These are phyloP conservation scores for Luidia sarsii DNA, from an alignment of 53 echinoderm and acorn worm species.

Conservation along the genomic window DNA sequence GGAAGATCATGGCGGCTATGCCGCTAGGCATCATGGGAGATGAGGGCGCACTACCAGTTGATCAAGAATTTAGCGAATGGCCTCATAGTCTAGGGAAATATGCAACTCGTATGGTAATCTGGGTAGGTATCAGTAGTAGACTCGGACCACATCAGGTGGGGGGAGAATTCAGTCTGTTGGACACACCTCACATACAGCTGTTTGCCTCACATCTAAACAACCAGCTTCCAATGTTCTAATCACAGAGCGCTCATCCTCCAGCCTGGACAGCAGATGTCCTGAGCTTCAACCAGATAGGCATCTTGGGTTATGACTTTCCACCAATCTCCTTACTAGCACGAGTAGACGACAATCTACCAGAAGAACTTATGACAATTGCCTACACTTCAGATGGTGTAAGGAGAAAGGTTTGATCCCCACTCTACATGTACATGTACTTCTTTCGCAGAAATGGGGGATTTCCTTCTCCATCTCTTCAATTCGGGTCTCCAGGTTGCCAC, in stretches of 20 bases:
- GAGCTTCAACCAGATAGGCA: background rate
- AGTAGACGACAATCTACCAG: too few species aligned
- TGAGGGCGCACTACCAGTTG: too few species aligned
- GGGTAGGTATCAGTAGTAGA: too few species aligned
- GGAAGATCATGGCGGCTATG: too few species aligned
- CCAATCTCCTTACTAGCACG: too few species aligned
- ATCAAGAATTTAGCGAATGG: too few species aligned
- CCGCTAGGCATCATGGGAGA: too few species aligned
- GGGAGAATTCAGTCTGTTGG: constrained; percentile 10
- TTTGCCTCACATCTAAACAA: constrained; percentile 3
- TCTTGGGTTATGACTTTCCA: constrained; percentile 23
- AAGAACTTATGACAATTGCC: constrained; percentile 21
- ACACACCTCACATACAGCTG: constrained; percentile 1
- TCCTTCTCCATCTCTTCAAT: constrained; percentile 16
- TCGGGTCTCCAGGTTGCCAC: background rate
- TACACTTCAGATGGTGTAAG: too few species aligned
- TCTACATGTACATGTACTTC: too few species aligned
- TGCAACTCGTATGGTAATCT: too few species aligned
- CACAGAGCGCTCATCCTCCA: background rate
- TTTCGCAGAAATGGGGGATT: background rate
- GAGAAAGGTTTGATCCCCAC: constrained; percentile 1
- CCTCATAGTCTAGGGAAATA: too few species aligned
- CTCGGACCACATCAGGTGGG: too few species aligned
- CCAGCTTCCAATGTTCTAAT: constrained; percentile 35
- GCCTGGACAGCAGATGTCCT: constrained; percentile 21